phyloP scores from a whole-genome alignment of 2,888 invertebrate species.

The Steinernema hermaphroditum region DNA sequence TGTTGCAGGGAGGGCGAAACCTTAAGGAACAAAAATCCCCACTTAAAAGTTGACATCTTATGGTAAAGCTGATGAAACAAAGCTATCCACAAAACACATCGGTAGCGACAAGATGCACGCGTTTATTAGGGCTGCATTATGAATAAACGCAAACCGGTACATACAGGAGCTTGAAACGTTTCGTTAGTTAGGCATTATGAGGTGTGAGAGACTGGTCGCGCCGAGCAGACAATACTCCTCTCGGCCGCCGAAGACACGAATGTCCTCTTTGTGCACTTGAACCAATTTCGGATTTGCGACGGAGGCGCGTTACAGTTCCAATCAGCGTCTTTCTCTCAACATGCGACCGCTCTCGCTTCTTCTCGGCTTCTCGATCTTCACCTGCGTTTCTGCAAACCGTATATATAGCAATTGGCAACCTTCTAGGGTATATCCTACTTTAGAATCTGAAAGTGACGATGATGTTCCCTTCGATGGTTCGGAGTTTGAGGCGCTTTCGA shows the following conservation, averaged over 20 bases:
- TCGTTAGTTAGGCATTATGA: neutral
- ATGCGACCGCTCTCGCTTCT: neutral
- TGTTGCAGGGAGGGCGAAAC: no score
- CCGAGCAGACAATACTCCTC: neutral
- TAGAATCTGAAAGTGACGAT: neutral
- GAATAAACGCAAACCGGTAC: neutral
- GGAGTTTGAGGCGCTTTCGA: neutral
- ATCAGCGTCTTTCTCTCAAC: neutral
- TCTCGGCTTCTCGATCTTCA: neutral
- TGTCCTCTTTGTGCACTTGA: slow-evolving; percentile 7
- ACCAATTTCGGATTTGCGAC: neutral
- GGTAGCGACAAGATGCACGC: no score
- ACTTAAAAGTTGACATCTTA: no score
- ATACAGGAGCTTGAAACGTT: neutral
- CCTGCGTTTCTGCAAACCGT: neutral
- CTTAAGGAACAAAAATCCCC: no score
- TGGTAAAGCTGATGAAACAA: no score
- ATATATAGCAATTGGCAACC: neutral
- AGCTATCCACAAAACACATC: no score
- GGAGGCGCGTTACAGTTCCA: neutral
- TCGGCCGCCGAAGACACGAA: neutral
- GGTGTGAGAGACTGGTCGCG: neutral
- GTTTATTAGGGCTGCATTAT: no score
- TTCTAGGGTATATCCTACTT: neutral
- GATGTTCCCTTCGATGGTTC: neutral